phyloP scores from a whole-genome alignment of 2,797 vertebrate species.

The Gobio occitaniae region DNA sequence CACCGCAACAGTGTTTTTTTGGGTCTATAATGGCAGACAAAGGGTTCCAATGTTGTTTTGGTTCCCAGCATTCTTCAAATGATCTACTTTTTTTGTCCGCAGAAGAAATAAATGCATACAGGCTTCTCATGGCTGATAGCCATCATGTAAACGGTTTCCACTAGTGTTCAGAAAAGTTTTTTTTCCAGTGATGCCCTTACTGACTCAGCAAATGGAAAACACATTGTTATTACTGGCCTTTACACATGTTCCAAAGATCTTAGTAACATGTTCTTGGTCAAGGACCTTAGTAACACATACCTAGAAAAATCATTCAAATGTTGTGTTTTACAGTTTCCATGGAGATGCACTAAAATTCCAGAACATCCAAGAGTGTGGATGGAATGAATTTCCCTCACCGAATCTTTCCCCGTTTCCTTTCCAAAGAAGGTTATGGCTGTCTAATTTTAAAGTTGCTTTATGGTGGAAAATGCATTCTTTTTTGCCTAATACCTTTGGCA shows the following conservation, averaged over 20 bases:
- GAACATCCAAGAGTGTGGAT: slow-evolving; percentile 78
- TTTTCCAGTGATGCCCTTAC: background rate
- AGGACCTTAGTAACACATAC: slow-evolving; percentile 68
- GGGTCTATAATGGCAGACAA: background rate
- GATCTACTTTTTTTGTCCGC: background rate
- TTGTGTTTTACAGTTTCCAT: slow-evolving; percentile 81
- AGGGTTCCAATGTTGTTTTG: background rate
- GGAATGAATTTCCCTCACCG: slow-evolving; percentile 73
- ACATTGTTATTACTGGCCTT: slow-evolving; percentile 57
- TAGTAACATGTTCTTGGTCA: slow-evolving; percentile 60
- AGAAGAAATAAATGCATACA: background rate
- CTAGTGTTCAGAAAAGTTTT: background rate
- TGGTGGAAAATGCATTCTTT: slow-evolving; percentile 29
- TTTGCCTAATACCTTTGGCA: slow-evolving; percentile 17
- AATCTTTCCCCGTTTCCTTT: slow-evolving; percentile 62
- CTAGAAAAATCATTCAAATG: slow-evolving; percentile 73
- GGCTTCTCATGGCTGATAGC: background rate
- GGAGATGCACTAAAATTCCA: slow-evolving; percentile 83
- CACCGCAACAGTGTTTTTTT: background rate
- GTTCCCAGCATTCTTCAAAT: background rate
- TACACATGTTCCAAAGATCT: slow-evolving; percentile 64
- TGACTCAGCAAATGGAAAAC: slow-evolving; percentile 59
- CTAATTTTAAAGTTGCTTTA: slow-evolving; percentile 62
- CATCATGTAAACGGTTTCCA: background rate
- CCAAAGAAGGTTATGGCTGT: slow-evolving; percentile 74